These are phyloP conservation scores for Aphaenogaster ashmeadi DNA, from an alignment of 1,140 invertebrate species.

Conservation along the genomic window DNA sequence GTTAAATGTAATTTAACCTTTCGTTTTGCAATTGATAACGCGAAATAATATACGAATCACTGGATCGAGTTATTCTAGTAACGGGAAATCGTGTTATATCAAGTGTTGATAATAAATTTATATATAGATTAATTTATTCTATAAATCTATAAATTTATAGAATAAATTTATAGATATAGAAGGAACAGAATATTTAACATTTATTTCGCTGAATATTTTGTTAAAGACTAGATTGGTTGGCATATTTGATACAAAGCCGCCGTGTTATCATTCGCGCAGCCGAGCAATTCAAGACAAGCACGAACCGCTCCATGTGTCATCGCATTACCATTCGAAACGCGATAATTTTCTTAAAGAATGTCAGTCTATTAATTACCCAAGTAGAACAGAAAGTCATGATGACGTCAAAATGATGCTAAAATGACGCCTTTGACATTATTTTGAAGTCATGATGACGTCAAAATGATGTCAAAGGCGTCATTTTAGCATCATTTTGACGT, in stretches of 20 bases:
- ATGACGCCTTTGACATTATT: no score
- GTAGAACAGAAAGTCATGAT: no score
- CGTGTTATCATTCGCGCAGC: background rate
- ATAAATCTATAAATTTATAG: no score
- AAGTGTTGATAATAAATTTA: slow-evolving; percentile 1
- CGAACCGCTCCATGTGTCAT: background rate
- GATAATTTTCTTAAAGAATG: background rate
- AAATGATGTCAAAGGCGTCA: no score
- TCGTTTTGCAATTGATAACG: background rate
- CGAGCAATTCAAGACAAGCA: background rate
- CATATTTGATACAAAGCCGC: background rate
- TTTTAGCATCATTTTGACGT: no score
- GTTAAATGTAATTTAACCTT: background rate
- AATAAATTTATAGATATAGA: background rate
- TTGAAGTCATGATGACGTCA: no score
- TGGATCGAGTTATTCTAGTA: background rate
- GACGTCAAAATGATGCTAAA: no score
- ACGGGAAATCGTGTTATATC: background rate
- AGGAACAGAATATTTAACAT: background rate
- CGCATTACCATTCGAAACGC: background rate
- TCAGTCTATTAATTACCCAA: background rate
- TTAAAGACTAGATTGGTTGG: background rate
- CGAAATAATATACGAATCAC: background rate
- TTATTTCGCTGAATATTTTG: background rate
- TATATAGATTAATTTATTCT: no score